These are phyloP conservation scores for Bilobella aurantiaca DNA, from an alignment of 1,140 invertebrate species.

Conservation along the genomic window DNA sequence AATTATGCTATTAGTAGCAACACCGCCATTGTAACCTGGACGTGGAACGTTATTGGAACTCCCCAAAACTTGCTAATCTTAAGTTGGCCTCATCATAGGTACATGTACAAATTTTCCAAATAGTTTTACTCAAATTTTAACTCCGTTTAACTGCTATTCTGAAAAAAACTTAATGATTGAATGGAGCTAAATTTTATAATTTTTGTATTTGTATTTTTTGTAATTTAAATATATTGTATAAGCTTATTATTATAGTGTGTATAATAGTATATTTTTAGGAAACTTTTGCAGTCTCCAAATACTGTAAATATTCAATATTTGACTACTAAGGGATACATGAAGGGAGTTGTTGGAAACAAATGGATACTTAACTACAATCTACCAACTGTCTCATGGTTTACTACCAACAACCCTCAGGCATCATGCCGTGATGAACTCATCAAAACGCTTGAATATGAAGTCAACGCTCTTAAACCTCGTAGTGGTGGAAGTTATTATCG, in stretches of 20 bases:
- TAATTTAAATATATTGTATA: too few species aligned
- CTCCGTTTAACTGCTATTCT: not conserved
- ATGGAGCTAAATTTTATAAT: not conserved
- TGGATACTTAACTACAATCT: slow-evolving; percentile 20
- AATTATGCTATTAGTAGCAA: slow-evolving; percentile 18
- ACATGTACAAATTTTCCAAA: not conserved
- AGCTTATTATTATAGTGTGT: too few species aligned
- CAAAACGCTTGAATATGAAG: slow-evolving; percentile 25
- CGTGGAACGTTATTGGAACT: slow-evolving; percentile 22
- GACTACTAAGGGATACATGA: slow-evolving; percentile 26
- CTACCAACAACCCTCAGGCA: slow-evolving; percentile 14
- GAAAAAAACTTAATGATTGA: not conserved
- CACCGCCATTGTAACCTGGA: slow-evolving; percentile 20
- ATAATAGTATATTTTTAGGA: slow-evolving; percentile 10
- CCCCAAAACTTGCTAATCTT: slow-evolving; percentile 17
- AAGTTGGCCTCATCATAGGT: slow-evolving; percentile 29
- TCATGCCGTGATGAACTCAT: slow-evolving; percentile 18
- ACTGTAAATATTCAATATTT: slow-evolving; percentile 24
- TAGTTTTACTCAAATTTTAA: too few species aligned
- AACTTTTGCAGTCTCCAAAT: slow-evolving; percentile 9
- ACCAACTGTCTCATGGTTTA: slow-evolving; percentile 21
- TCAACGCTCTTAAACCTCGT: slow-evolving; percentile 15
- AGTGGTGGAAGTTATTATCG: slow-evolving; percentile 26
- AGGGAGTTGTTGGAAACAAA: slow-evolving; percentile 21
- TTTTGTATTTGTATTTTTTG: too few species aligned